Evolutionary conservation across 2,797 vertebrate genomes (phyloP), one percentile per base, ranked within the genome.

Genomic region (Artibeus lituratus): DNA sequence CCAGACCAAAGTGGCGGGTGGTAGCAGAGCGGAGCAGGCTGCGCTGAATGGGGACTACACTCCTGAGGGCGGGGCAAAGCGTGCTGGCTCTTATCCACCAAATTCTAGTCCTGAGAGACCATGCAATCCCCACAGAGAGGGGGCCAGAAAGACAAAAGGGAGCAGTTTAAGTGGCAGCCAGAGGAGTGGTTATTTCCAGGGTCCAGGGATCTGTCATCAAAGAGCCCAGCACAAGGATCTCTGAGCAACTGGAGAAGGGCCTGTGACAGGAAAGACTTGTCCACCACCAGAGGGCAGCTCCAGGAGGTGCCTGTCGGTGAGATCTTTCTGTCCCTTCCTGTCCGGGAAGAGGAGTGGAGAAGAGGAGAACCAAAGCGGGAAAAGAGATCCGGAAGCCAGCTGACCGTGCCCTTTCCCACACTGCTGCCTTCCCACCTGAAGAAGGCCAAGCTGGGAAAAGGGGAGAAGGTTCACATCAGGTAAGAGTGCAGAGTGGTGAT

Each of bases 31-130:
- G 32, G 24, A 62, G 19, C 59, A 39, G 5, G 9, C 55, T 24
- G 11, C 2, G 2, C 35, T 39, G 35, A n/a, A 16, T 22, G 77
- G 47, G 69, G 51, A 53, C 24, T 2, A 10, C 0, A 4, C 2
- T n/a, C 2, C 2, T 26, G 15, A 59, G 39, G 14, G 10, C n/a
- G 42, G 49, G 76, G 39, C 47, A 72, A 78, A 55, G 32, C 24
- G 3, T 22, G 7, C 7, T 42, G 29, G 18, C 49, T 72, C 53
- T 78, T 44, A 67, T 4, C 24, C 22, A 83, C n/a, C 11, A 29
- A 29, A 65, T 35, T 51, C 22, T 7, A 29, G 44, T 49, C 62
- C 82, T 12, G 32, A 51, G 62, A 8, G 22, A n/a, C 69, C 37
- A 55, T 1, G 51, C 51, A 35, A 53, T 90, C 22, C 19, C 19